Base-by-base conservation (phyloP, 1,140 invertebrate genomes). In the Drosophila bipectinata region DNA sequence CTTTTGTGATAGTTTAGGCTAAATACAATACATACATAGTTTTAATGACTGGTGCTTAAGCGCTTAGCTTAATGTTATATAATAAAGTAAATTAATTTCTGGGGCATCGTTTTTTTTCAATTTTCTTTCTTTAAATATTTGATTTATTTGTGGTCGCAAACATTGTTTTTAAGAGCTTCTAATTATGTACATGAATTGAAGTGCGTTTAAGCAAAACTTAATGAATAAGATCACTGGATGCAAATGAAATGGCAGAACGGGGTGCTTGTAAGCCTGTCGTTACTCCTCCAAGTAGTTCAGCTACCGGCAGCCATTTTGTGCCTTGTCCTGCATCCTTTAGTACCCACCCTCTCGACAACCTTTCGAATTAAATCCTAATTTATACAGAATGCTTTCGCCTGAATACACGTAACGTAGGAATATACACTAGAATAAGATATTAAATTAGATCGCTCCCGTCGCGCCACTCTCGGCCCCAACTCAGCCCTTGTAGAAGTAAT, bases 11-110 rank as follows among this genome's bases (percentile, higher is more conserved):
- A 78, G 62, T 57, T 64, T 76, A 71, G 59, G 53, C 82, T 85
- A 89, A 69, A 74, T 77, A 83, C 60, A 85, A 80, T 68, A 83
- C 60, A 85, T 85, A 69, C 77, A 79, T 78, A 85, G 73, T 84
- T 88, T 78, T 84, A 88, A 80, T 89, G 84, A 89, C 84, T 89
- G 73, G 84, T 90, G 80, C 77, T 89, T 78, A 67, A 59, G 59
- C 66, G 76, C 75, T 28, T 79, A 79, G 80, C 75, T 79, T 72
- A 80, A 71, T 77, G 57, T 84, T 79, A 63, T 51, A 60, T 84
- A 56, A 72, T 60, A 58, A 51, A 61, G 48, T 73, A 72, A 71
- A 68, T 52, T 62, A 54, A 5, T 37, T 68, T 39, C 52, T 66
- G 24, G 30, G 54, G 41, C 41, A 44, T 44, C 41, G 44, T 55